These are phyloP conservation scores for Caenorhabditis elegans DNA, from an alignment of 1,140 invertebrate genomes.

Conservation along the genomic window WBcel235 BX284605.5:5726501-5727000, in stretches of 20 bases:
- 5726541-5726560: neutral
- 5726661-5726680: neutral
- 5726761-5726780: constrained; percentile 29
- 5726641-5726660: constrained; percentile 6
- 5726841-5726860: neutral
- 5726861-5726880: neutral
- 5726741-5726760: constrained; percentile 4
- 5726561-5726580: constrained; percentile 7
- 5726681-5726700: constrained; percentile 24
- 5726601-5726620: constrained; percentile 2
- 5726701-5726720: constrained; percentile 33
- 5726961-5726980: too few species aligned
- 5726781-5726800: constrained; percentile 1
- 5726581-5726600: constrained; percentile 32
- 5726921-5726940: too few species aligned
- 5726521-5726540: constrained; percentile 1
- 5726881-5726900: too few species aligned
- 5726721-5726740: constrained; percentile 20
- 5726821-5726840: constrained; percentile 24
- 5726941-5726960: too few species aligned
- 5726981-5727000: too few species aligned
- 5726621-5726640: constrained; percentile 32
- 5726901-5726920: too few species aligned
- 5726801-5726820: constrained; percentile 22
- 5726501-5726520: neutral